Evolutionary conservation across 2,113 vertebrate genomes (phyloP).

Genomic region (Jacana jacana): DNA sequence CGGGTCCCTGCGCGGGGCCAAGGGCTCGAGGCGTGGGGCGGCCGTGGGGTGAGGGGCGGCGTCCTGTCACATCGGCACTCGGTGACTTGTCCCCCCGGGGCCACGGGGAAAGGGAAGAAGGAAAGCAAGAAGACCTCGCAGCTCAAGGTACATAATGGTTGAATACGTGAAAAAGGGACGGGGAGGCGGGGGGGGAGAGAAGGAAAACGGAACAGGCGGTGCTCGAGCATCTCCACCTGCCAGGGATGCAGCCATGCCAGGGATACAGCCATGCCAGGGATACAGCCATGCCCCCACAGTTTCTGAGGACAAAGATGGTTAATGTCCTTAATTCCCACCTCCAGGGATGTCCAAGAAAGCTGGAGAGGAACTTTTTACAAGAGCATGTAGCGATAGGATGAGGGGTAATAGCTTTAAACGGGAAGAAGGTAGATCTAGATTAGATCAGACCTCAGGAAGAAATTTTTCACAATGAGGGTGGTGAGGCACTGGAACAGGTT

Average conservation of each 20-base stretch:
- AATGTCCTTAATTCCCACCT: accelerated
- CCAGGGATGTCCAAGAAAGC: neutral
- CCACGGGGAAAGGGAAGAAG: accelerated
- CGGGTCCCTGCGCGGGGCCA: neutral
- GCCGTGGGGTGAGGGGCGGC: no score
- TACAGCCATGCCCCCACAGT: accelerated
- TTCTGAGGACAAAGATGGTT: no score
- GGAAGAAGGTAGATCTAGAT: neutral
- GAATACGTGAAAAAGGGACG: accelerated
- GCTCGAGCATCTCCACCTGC: accelerated
- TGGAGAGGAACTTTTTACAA: neutral
- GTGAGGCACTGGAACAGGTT: neutral
- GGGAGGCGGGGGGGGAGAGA: neutral
- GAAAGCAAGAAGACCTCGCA: accelerated
- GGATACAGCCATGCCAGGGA: accelerated
- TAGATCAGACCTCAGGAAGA: neutral
- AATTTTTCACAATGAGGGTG: neutral
- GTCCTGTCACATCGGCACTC: accelerated
- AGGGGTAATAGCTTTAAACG: neutral
- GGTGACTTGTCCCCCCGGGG: accelerated
- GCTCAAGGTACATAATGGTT: accelerated
- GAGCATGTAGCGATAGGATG: neutral
- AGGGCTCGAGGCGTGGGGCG: neutral
- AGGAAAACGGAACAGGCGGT: accelerated
- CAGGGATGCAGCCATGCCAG: accelerated